A percentile compares a stretch with the other conserved stretches of the same genome.
phyloP scores from a whole-genome alignment of 1,140 invertebrate genomes.

The Drosophila suzukii region DNA sequence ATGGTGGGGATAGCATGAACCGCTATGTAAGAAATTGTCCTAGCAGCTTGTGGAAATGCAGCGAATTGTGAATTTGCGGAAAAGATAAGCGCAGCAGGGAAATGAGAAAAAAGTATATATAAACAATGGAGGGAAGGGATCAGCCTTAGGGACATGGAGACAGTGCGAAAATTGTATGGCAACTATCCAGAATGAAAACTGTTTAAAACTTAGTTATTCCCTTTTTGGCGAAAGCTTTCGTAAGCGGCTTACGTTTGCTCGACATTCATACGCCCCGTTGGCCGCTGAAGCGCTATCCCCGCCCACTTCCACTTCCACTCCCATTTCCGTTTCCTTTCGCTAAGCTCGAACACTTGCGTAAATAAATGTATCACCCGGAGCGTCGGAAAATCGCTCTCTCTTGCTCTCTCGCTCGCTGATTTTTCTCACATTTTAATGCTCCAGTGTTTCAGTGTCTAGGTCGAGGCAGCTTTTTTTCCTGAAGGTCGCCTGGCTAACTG shows the following conservation, averaged over 20 bases:
- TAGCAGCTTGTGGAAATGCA: constrained; percentile 24
- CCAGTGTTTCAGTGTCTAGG: constrained; percentile 70
- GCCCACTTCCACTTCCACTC: background rate
- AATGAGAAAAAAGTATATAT: constrained; percentile 1
- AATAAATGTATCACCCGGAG: constrained; percentile 22
- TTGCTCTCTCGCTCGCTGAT: constrained; percentile 1
- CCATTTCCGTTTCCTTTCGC: constrained; percentile 35
- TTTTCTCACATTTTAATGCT: constrained; percentile 20
- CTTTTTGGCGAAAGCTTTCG: constrained; percentile 12
- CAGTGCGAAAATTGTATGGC: constrained; percentile 12
- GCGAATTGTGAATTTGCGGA: constrained; percentile 17
- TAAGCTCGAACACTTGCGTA: constrained; percentile 60
- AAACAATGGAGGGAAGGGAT: background rate
- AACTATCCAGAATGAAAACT: constrained; percentile 6
- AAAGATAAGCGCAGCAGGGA: constrained; percentile 17
- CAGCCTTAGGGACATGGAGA: constrained; percentile 2
- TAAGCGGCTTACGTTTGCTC: constrained; percentile 42
- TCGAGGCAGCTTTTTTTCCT: constrained; percentile 67
- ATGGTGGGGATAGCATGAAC: constrained; percentile 1
- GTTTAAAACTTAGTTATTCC: constrained; percentile 15
- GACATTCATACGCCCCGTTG: constrained; percentile 4
- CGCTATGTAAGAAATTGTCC: background rate
- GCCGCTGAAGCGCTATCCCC: background rate
- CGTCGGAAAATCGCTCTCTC: constrained; percentile 12
- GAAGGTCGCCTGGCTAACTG: constrained; percentile 50